Evolutionary conservation across 92 coral and sea anemone genomes (phyloP), one percentile per base, ranked within the genome.

Genomic region (Siderastrea radians): DNA sequence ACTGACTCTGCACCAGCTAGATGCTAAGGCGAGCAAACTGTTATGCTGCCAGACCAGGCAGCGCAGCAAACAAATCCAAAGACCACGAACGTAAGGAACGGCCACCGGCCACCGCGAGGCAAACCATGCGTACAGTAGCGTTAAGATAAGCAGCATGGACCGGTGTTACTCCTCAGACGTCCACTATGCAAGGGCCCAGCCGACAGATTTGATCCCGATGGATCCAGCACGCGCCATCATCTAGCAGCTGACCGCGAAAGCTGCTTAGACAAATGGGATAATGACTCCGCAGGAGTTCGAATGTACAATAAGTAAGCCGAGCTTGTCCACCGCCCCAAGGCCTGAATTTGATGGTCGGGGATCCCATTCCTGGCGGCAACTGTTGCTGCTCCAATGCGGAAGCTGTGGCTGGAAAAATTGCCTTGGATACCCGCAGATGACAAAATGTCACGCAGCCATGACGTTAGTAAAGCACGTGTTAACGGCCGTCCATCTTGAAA

Each of bases 311-410:
- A 19, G 11, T 84, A 84, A 5, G 80, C 88, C 13, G 19, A 15
- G 67, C 88, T 72, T 7, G 80, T 26, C 88, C 81, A 84, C 38
- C 88, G 44, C 16, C 82, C 82, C 61, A 73, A 63, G 6, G 73
- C 49, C 49, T 84, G 81, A 47, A 84, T 26, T 73, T 17, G 61
- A 48, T 60, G 62, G 48, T 83, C 87, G 0, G 61, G 80, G 44
- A 84, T 68, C 43, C 88, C 81, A 38, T 77, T 78, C 16, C 46
- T 6, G 2, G 81, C 88, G 0, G 80, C 88, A 1, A 73, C 59
- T 38, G 62, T 80, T 15, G 85, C 62, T 6, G 85, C 61, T 14
- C 85, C 60, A 65, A 65, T 65, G 3, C 47, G 65, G 19, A 83
- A 83, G 66, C 87, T 57, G 48, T 83, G 80, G 26, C 80, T 72